These are phyloP conservation scores for Clivina fossor DNA, from an alignment of 2,888 invertebrate species.

Conservation along the genomic window DNA sequence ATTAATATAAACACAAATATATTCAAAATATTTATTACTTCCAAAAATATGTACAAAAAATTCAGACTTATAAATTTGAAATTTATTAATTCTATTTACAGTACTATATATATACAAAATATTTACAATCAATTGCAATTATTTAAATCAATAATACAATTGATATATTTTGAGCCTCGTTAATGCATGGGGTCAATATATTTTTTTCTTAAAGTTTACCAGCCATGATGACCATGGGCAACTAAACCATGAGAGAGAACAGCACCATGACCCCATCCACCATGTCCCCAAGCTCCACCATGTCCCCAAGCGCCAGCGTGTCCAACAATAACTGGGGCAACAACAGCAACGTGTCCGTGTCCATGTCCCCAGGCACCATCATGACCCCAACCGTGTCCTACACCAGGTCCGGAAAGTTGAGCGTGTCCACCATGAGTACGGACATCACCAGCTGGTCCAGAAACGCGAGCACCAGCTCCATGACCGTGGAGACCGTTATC, in stretches of 20 bases:
- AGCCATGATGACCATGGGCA: background rate
- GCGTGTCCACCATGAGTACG: conserved; percentile 23
- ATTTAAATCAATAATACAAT: no score
- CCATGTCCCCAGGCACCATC: conserved; percentile 1
- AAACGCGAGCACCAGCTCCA: conserved; percentile 30
- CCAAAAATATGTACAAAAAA: no score
- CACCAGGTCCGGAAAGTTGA: conserved; percentile 19
- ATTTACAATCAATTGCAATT: no score
- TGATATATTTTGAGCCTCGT: no score
- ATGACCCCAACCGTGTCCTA: conserved; percentile 18
- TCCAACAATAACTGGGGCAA: conserved; percentile 45
- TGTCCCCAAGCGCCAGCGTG: no score
- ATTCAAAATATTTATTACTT: no score
- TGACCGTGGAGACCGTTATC: conserved; percentile 27
- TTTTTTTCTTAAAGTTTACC: no score
- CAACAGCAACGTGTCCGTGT: conserved; percentile 18
- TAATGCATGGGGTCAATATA: no score
- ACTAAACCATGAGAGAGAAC: background rate
- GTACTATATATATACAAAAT: no score
- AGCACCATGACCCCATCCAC: conserved; percentile 13
- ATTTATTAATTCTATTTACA: no score
- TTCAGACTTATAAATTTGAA: no score
- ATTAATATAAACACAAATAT: no score
- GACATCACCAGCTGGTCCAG: conserved; percentile 31
- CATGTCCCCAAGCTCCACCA: conserved; percentile 16